Base-by-base conservation (phyloP, 2,113 vertebrate genomes). In the Andinoacara biseriatus region DNA sequence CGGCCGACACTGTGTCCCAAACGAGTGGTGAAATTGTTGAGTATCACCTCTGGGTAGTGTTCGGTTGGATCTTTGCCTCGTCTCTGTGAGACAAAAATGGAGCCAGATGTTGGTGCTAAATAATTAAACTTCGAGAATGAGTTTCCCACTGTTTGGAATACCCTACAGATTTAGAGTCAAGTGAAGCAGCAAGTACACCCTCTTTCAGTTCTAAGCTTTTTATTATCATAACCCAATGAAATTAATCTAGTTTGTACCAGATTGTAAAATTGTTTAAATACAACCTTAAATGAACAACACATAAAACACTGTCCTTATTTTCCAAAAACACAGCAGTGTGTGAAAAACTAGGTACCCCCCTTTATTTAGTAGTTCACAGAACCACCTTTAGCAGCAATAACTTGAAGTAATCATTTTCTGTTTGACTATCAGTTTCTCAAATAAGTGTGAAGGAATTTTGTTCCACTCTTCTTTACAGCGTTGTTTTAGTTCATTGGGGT, bases 11-110 rank as follows among this genome's bases (percentile, higher is more conserved):
- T 97, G 90, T 99, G 98, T 31, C 98, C 98, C 0, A 99, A 96
- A 10, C 98, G 96, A 0, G 98, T 99, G 74, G 95, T 95, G 93
- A 99, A 99, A 59, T 99, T 99, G 77, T 99, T 99, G 43, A 99
- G 94, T 85, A 99, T 99, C 86, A 99, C 96, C 90, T 99, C 98
- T 11, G 98, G 98, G 17, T 24, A 40, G 3, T 99, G 98, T 54
- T 96, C 95, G 6, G 98, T 98, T 22, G 98, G 98, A 14, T 96
- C 95, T 77, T 99, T 98, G 18, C 97, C 98, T 92, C 94, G 96
- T 82, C 97, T 95, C 98, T 99, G 88, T 11, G 7, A 18, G 7
- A 74, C 8, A 35, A 56, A 74, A 38, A 0, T n/a, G 3, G 2
- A 46, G 2, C 65, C 11, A 15, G 5, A 31, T 18, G 31, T 58